These are phyloP conservation scores for Furcifer pardalis DNA, from an alignment of 2,797 vertebrate species.

Conservation along the genomic window DNA sequence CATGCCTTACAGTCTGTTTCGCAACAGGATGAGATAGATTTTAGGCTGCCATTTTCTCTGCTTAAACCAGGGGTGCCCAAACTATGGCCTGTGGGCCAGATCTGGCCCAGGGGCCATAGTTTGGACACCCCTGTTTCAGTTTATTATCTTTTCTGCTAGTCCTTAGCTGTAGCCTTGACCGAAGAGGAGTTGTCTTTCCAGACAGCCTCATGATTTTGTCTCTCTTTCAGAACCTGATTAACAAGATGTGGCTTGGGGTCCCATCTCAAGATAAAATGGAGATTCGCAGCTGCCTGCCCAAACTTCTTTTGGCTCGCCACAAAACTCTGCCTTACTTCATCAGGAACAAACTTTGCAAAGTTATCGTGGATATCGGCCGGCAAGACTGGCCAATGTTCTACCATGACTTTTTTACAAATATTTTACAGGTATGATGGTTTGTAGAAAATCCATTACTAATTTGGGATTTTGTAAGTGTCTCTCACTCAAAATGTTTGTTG, in stretches of 20 bases:
- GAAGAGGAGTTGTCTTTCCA: neutral
- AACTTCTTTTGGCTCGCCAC: constrained; percentile 93
- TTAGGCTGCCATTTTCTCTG: too few species aligned
- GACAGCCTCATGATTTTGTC: neutral
- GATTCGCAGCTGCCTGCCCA: constrained; percentile 95
- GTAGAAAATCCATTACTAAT: neutral
- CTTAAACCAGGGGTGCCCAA: too few species aligned
- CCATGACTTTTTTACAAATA: constrained; percentile 98
- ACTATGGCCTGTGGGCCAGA: too few species aligned
- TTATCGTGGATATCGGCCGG: constrained; percentile 97
- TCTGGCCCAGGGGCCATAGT: too few species aligned
- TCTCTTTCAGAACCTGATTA: constrained; percentile 90
- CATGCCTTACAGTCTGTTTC: too few species aligned
- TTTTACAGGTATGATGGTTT: constrained; percentile 86
- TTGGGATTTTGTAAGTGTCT: neutral
- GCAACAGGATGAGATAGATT: too few species aligned
- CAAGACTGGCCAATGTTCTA: constrained; percentile 99
- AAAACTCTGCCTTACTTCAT: constrained; percentile 96
- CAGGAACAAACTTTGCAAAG: constrained; percentile 98
- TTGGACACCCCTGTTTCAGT: neutral
- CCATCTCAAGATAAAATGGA: constrained; percentile 97
- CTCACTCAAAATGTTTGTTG: neutral
- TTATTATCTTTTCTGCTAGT: neutral
- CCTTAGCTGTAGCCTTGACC: neutral
- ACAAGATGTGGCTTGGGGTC: constrained; percentile 98